phyloP scores from a whole-genome alignment of 2,888 invertebrate species.

The Cephus runcator region DNA sequence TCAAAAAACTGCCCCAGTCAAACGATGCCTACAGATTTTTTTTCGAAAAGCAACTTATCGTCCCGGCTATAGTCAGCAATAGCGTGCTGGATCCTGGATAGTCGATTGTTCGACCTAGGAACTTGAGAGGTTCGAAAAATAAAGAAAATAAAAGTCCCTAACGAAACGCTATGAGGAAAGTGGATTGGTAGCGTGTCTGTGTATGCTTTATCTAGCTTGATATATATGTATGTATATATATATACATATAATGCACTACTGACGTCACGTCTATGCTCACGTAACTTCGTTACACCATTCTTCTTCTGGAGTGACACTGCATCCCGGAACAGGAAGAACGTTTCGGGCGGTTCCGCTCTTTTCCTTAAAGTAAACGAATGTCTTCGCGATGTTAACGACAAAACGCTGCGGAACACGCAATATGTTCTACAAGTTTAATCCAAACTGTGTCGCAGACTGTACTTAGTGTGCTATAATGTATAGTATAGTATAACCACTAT shows the following conservation, averaged over 20 bases:
- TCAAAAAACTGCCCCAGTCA: background rate
- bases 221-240: background rate
- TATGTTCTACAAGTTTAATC: background rate
- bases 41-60: background rate
- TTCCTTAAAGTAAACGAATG: background rate
- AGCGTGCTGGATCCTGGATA: background rate
- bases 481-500: background rate
- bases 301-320: background rate
- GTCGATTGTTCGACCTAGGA: background rate
- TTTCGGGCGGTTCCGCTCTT: background rate
- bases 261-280: background rate
- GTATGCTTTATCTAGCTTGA: background rate
- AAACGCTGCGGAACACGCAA: background rate
- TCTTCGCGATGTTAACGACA: background rate
- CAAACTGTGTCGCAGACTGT: background rate
- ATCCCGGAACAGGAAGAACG: background rate
- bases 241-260: background rate
- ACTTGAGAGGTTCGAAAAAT: background rate
- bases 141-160: background rate
- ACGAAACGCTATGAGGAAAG: background rate
- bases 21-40: background rate
- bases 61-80: background rate
- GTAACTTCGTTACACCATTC: background rate
- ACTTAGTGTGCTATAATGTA: background rate
- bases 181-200: background rate